These are phyloP conservation scores for Clistopyga incitator DNA, from an alignment of 2,888 invertebrate genomes.

Conservation along the genomic window DNA sequence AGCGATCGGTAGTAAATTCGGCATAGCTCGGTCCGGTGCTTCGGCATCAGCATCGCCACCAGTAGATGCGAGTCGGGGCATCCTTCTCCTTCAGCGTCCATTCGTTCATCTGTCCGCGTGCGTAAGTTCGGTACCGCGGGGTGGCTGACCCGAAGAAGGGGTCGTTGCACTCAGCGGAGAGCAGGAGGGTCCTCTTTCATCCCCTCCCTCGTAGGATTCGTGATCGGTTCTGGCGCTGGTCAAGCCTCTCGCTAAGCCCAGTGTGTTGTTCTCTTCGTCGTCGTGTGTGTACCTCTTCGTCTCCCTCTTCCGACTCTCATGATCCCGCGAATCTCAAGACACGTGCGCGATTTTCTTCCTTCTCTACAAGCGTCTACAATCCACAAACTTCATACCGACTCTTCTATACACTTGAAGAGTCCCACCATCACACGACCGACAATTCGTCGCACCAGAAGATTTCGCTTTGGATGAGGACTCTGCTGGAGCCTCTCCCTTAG, in stretches of 20 bases:
- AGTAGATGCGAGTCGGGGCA: constrained; percentile 44
- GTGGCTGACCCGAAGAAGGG: constrained; percentile 83
- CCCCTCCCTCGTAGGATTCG: constrained; percentile 64
- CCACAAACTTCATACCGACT: constrained; percentile 34
- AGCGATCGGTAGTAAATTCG: constrained; percentile 42
- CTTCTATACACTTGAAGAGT: constrained; percentile 47
- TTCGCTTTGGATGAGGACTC: constrained; percentile 10
- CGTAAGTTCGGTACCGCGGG: constrained; percentile 76
- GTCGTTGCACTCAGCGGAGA: constrained; percentile 79
- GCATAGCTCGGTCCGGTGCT: constrained; percentile 51
- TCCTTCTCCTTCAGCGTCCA: constrained; percentile 62
- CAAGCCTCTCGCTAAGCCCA: constrained; percentile 71
- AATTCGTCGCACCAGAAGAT: constrained; percentile 5
- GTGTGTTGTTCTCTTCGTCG: constrained; percentile 26
- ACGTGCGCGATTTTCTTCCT: constrained; percentile 37
- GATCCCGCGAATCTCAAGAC: constrained; percentile 33
- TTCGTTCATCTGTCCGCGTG: constrained; percentile 76
- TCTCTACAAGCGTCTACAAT: constrained; percentile 48
- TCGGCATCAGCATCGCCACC: constrained; percentile 36
- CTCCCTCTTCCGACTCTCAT: background rate
- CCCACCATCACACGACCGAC: constrained; percentile 52
- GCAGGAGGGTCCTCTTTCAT: constrained; percentile 68
- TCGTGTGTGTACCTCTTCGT: constrained; percentile 46
- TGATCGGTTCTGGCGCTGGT: constrained; percentile 72
- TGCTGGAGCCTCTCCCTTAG: constrained; percentile 29